Evolutionary conservation across 2,113 vertebrate genomes (phyloP).

Genomic region (Gallinago undulata): DNA sequence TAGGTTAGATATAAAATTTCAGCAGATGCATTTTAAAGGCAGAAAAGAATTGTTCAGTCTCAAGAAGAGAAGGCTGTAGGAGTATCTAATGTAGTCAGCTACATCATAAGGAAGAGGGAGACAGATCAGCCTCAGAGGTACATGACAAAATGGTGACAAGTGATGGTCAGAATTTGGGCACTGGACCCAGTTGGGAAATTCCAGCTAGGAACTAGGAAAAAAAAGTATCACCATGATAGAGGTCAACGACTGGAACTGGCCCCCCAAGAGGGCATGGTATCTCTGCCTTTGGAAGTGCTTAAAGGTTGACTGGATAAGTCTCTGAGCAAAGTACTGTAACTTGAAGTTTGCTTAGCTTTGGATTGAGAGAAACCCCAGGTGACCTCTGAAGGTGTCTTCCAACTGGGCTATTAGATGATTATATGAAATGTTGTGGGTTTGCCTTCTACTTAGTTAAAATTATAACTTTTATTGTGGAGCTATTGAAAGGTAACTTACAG

Average conservation of each 20-base stretch:
- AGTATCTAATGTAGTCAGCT: not conserved
- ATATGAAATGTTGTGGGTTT: not conserved
- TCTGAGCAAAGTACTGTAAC: not conserved
- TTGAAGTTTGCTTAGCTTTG: not conserved
- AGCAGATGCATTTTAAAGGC: not conserved
- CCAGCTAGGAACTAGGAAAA: not conserved
- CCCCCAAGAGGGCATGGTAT: not conserved
- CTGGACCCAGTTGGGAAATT: not conserved
- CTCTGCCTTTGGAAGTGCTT: not conserved
- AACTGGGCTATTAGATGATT: not conserved
- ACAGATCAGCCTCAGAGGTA: not conserved
- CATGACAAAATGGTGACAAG: not conserved
- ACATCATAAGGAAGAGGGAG: not conserved
- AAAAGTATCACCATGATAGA: not conserved
- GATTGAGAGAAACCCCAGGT: not conserved
- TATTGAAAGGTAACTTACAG: not conserved
- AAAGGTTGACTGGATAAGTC: not conserved
- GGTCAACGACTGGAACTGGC: not conserved
- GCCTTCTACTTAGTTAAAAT: not conserved
- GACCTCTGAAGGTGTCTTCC: not conserved
- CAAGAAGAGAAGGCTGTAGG: not conserved
- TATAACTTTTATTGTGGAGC: not conserved
- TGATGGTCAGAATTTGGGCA: not conserved
- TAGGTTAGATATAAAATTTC: not conserved
- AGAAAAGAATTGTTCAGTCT: not conserved